phyloP scores from a whole-genome alignment of 1,140 invertebrate genomes.

The Anthonomus grandis region DNA sequence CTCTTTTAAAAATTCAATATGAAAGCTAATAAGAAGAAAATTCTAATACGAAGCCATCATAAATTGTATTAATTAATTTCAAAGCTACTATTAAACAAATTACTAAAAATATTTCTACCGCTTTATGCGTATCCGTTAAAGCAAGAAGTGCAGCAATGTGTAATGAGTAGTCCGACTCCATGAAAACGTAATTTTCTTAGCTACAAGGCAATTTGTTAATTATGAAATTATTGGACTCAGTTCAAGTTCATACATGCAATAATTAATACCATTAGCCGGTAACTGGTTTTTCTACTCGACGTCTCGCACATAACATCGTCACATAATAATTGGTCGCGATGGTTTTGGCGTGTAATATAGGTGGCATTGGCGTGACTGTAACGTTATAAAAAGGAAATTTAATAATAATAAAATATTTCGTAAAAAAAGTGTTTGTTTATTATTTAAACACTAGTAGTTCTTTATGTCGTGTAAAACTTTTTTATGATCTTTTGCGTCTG shows the following conservation, averaged over 20 bases:
- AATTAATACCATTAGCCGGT: conserved; percentile 14
- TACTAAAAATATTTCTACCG: too few relatives aligned
- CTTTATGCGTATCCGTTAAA: not conserved
- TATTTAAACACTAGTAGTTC: too few relatives aligned
- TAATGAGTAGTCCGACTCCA: not conserved
- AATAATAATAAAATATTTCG: too few relatives aligned
- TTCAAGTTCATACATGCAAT: conserved; percentile 18
- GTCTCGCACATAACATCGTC: conserved; percentile 9
- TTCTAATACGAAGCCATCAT: too few relatives aligned
- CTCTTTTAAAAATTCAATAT: too few relatives aligned
- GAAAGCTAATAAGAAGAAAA: too few relatives aligned
- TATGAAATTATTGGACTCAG: conserved; percentile 22
- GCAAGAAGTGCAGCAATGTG: not conserved
- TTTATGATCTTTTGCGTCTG: too few relatives aligned
- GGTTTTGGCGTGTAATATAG: conserved; percentile 1
- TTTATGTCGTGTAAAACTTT: too few relatives aligned
- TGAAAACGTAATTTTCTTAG: conserved; percentile 8
- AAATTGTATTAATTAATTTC: too few relatives aligned
- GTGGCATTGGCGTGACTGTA: conserved; percentile 7
- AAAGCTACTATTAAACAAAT: too few relatives aligned
- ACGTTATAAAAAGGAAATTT: too few relatives aligned
- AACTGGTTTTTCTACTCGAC: conserved; percentile 21
- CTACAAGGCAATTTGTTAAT: conserved; percentile 14
- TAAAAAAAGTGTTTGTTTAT: too few relatives aligned
- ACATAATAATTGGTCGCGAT: conserved; percentile 17